A percentile compares a stretch with the other conserved stretches of the same genome.
These are phyloP conservation scores for Drosophila parvula DNA, from an alignment of 1,140 invertebrate species.

Conservation along the genomic window DNA sequence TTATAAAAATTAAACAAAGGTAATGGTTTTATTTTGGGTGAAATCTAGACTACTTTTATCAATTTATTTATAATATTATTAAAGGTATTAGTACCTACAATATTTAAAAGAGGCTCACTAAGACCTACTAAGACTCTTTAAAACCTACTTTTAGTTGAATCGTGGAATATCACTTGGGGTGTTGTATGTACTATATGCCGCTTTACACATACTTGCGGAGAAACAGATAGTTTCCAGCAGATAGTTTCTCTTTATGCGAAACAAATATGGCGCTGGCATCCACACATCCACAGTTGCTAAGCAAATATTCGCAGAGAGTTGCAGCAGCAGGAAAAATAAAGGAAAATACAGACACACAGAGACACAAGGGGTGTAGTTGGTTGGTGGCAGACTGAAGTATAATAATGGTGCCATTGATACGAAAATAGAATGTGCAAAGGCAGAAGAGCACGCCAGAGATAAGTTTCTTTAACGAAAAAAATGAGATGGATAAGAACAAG, in stretches of 20 bases:
- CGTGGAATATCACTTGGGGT: neutral
- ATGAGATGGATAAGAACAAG: slow-evolving; percentile 20
- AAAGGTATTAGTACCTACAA: no score
- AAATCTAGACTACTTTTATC: neutral
- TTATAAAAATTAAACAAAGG: slow-evolving; percentile 42
- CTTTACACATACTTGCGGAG: slow-evolving; percentile 8
- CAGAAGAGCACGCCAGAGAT: slow-evolving; percentile 38
- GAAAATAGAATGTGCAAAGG: slow-evolving; percentile 33
- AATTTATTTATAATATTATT: no score
- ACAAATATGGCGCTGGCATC: slow-evolving; percentile 55
- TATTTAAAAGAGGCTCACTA: no score
- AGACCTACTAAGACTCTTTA: no score
- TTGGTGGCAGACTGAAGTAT: slow-evolving; percentile 25
- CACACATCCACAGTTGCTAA: slow-evolving; percentile 46
- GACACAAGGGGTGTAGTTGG: neutral
- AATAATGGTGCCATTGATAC: slow-evolving; percentile 65
- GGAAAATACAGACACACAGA: slow-evolving; percentile 15
- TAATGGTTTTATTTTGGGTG: neutral
- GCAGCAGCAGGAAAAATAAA: slow-evolving; percentile 32
- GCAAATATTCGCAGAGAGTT: slow-evolving; percentile 59
- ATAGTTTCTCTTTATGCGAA: slow-evolving; percentile 53
- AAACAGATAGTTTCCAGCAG: slow-evolving; percentile 13
- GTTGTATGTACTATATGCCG: no score
- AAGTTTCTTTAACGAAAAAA: slow-evolving; percentile 39
- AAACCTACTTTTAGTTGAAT: slow-evolving; percentile 36